These are phyloP conservation scores for Hemibagrus guttatus DNA, from an alignment of 2,797 vertebrate genomes.

Conservation along the genomic window DNA sequence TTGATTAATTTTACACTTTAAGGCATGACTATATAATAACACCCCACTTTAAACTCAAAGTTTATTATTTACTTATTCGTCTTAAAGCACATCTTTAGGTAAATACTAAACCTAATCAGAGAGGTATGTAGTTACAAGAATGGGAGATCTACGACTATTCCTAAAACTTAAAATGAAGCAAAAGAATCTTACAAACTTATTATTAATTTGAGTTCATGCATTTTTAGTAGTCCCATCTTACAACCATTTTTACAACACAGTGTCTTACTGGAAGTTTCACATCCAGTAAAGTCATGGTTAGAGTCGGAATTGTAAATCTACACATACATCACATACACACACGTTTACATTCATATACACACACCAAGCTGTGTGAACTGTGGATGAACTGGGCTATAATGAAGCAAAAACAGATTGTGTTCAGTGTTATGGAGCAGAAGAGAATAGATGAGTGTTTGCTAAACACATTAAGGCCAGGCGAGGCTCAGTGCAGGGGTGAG, in stretches of 20 bases:
- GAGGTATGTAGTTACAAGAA: background rate
- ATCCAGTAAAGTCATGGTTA: background rate
- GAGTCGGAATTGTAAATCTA: constrained; percentile 18
- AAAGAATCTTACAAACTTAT: constrained; percentile 24
- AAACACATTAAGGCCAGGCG: constrained; percentile 74
- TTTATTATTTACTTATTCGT: background rate
- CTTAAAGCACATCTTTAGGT: constrained; percentile 1
- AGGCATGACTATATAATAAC: constrained; percentile 60
- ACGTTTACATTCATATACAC: constrained; percentile 22
- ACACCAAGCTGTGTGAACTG: constrained; percentile 66
- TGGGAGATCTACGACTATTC: background rate
- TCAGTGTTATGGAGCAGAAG: constrained; percentile 70
- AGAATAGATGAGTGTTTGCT: constrained; percentile 76
- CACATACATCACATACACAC: constrained; percentile 1
- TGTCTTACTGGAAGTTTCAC: background rate
- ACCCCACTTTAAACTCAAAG: constrained; percentile 40
- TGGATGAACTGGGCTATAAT: constrained; percentile 70
- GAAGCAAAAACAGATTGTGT: constrained; percentile 71
- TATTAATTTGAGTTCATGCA: constrained; percentile 36
- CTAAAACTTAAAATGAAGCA: background rate
- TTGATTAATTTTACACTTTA: constrained; percentile 10
- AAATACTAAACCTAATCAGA: background rate
- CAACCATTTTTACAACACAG: too few relatives aligned
- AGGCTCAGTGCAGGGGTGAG: constrained; percentile 65
- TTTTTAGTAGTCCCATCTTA: background rate